A percentile compares a stretch with the other conserved stretches of the same genome.
Evolutionary conservation across 2,113 vertebrate species (phyloP).

Genomic region (Neotoma lepida): DNA sequence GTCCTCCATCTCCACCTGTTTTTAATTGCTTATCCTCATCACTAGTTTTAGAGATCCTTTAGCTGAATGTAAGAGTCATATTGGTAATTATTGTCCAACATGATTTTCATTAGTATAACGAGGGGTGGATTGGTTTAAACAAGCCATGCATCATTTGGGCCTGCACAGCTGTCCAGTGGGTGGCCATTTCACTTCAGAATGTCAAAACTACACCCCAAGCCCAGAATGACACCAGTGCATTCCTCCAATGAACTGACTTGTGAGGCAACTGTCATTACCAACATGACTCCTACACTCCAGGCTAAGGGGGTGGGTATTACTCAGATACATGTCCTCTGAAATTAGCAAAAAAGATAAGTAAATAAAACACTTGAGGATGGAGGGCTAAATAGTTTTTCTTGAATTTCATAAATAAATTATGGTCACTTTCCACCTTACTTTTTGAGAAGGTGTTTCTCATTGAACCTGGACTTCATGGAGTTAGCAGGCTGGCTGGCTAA

Average conservation of each 20-base stretch:
- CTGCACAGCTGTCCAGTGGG: not conserved
- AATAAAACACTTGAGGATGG: not conserved
- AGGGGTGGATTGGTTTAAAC: not conserved
- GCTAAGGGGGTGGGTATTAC: not conserved
- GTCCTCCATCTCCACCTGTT: not conserved
- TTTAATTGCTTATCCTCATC: not conserved
- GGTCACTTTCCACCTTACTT: not conserved
- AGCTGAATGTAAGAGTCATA: too few relatives aligned
- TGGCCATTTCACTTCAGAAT: not conserved
- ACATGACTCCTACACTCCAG: too few relatives aligned
- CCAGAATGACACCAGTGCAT: not conserved
- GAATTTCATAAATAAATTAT: not conserved
- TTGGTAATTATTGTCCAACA: not conserved
- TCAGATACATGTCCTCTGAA: not conserved
- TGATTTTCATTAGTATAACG: not conserved
- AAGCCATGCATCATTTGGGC: not conserved
- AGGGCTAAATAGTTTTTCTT: not conserved
- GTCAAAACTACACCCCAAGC: not conserved
- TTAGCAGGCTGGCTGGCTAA: not conserved
- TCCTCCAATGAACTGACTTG: not conserved
- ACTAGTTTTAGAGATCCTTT: not conserved
- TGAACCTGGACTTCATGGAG: too few relatives aligned
- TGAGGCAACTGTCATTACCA: not conserved
- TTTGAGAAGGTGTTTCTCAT: not conserved
- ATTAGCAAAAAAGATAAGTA: not conserved